Evolutionary conservation across 2,888 invertebrate species (phyloP).

Genomic region (Endotricha flammealis): DNA sequence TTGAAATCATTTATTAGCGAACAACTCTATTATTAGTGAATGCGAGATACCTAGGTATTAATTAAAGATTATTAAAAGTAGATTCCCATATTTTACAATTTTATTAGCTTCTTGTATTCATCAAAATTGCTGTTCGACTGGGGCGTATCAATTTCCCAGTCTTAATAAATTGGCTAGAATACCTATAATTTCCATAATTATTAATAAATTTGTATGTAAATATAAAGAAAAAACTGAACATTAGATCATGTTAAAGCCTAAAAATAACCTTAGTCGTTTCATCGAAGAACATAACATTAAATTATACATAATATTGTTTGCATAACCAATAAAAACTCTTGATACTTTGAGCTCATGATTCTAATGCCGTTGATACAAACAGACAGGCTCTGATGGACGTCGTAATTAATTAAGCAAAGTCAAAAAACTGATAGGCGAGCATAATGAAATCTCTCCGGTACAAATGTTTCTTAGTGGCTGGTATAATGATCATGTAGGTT

Average conservation of each 20-base stretch:
- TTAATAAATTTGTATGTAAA: no score
- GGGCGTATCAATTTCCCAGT: neutral
- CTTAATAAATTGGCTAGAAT: no score
- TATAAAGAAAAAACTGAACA: no score
- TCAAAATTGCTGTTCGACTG: neutral
- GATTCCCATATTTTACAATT: neutral
- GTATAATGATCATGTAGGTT: constrained; percentile 34
- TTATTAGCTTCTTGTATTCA: neutral
- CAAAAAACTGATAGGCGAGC: constrained; percentile 24
- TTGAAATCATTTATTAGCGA: no score
- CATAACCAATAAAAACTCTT: constrained; percentile 4
- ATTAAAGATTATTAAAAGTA: no score
- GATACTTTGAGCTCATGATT: constrained; percentile 18
- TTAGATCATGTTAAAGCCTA: no score
- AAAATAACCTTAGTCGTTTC: no score
- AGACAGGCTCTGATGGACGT: constrained; percentile 29
- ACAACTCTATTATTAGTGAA: no score
- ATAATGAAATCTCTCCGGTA: constrained; percentile 14
- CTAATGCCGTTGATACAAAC: constrained; percentile 32
- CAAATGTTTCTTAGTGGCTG: constrained; percentile 10
- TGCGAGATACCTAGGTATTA: no score
- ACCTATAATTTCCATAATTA: no score
- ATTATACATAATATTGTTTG: constrained; percentile 3
- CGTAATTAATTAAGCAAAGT: constrained; percentile 30
- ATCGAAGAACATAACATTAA: no score